Evolutionary conservation across 1,140 invertebrate species (phyloP).

Genomic region (Lasioglossum albipes): DNA sequence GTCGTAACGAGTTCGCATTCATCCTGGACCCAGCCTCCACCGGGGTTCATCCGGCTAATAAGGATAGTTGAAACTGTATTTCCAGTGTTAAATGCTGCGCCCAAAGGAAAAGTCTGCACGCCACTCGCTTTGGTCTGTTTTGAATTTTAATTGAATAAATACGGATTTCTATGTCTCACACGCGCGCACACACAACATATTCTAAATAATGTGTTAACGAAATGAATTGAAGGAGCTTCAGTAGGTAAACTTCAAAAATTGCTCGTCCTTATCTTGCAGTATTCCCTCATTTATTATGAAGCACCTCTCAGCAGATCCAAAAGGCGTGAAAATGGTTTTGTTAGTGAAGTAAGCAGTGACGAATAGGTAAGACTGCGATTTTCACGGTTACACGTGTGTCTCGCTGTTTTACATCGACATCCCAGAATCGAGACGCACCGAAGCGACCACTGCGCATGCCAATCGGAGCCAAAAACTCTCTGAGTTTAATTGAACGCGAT

Average conservation of each 20-base stretch:
- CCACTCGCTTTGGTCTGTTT: too few relatives aligned
- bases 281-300: too few relatives aligned
- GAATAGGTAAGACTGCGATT: background rate
- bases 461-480: slow-evolving; percentile 49
- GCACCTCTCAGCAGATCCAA: too few relatives aligned
- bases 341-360: background rate
- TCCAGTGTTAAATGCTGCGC: background rate
- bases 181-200: too few relatives aligned
- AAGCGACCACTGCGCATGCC: background rate
- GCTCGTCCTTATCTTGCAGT: too few relatives aligned
- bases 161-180: too few relatives aligned
- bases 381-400: slow-evolving; percentile 17
- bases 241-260: too few relatives aligned
- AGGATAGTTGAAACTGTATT: background rate
- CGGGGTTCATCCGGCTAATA: background rate
- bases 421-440: background rate
- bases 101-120: background rate
- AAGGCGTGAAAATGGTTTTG: too few relatives aligned
- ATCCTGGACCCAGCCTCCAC: background rate
- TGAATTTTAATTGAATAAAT: too few relatives aligned
- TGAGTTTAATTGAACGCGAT: slow-evolving; percentile 53
- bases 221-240: too few relatives aligned
- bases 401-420: background rate
- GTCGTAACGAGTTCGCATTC: slow-evolving; percentile 30
- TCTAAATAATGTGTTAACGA: too few relatives aligned